Percentiles rank a stretch among this genome's conserved stretches.
These are phyloP conservation scores for Nomia melanderi DNA, from an alignment of 1,140 invertebrate species.

Conservation along the genomic window DNA sequence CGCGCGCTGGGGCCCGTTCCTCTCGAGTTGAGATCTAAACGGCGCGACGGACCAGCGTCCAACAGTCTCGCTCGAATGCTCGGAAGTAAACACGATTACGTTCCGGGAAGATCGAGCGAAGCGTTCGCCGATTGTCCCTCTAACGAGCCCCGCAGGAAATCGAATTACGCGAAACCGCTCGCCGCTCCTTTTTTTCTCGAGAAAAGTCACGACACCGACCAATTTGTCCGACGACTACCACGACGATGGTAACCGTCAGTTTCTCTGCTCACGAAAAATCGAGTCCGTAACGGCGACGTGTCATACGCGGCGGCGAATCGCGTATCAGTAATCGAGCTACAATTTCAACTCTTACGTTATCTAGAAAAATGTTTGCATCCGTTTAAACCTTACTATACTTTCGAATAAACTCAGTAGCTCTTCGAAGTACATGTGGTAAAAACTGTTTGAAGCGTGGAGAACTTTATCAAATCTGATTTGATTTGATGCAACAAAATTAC, in stretches of 20 bases:
- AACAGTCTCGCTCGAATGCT: constrained; percentile 60
- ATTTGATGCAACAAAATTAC: too few species aligned
- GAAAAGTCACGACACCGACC: not conserved
- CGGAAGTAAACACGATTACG: constrained; percentile 62
- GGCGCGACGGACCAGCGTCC: constrained; percentile 55
- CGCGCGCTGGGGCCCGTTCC: constrained; percentile 53
- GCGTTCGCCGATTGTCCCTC: constrained; percentile 32
- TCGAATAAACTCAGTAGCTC: too few species aligned
- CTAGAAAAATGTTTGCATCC: too few species aligned
- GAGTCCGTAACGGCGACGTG: too few species aligned
- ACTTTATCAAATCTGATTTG: too few species aligned
- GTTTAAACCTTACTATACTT: too few species aligned
- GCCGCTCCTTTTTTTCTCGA: not conserved
- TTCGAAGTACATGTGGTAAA: too few species aligned
- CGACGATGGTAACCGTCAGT: too few species aligned
- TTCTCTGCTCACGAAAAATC: too few species aligned
- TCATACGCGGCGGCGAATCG: not conserved
- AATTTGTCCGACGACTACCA: too few species aligned
- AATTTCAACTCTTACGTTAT: too few species aligned
- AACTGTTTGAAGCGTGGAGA: too few species aligned
- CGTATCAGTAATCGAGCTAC: not conserved
- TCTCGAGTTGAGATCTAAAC: constrained; percentile 65
- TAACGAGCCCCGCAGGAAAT: constrained; percentile 52
- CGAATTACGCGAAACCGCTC: not conserved
- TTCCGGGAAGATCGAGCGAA: constrained; percentile 40